Percentiles rank a stretch among this genome's conserved stretches.
These are phyloP conservation scores for Drosophila busckii DNA, from an alignment of 1,140 invertebrate species.

Conservation along the genomic window DNA sequence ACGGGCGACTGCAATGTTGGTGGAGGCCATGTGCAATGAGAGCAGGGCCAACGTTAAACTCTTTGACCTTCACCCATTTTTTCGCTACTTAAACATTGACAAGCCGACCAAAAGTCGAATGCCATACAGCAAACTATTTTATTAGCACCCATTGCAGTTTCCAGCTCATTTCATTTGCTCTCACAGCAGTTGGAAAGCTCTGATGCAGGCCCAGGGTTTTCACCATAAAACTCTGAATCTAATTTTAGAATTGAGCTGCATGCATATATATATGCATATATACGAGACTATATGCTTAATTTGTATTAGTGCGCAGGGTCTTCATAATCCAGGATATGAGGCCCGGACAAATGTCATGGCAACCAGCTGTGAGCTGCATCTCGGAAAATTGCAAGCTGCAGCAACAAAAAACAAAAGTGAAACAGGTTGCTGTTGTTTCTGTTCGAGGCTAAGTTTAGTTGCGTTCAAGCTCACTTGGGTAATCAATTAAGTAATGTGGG, in stretches of 20 bases:
- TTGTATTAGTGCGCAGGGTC: conserved; percentile 27
- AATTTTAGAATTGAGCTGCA: conserved; percentile 1
- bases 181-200: background rate
- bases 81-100: conserved; percentile 43
- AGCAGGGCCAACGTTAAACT: conserved; percentile 19
- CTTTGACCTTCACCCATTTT: conserved; percentile 69
- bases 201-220: too few relatives aligned
- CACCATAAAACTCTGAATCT: too few relatives aligned
- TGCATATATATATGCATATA: conserved; percentile 6
- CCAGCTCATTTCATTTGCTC: background rate
- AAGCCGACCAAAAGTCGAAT: conserved; percentile 52
- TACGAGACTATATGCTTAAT: background rate
- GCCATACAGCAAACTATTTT: conserved; percentile 25
- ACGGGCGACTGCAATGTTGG: background rate
- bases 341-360: conserved; percentile 22
- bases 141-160: background rate
- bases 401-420: background rate
- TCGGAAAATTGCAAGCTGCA: conserved; percentile 2
- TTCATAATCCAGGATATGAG: conserved; percentile 10
- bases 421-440: conserved; percentile 19
- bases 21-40: conserved; percentile 9
- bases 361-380: conserved; percentile 14
- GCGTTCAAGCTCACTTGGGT: background rate
- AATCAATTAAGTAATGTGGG: too few relatives aligned
- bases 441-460: conserved; percentile 8